Evolutionary conservation across 1,140 invertebrate species (phyloP).

Genomic region (Hypothenemus hampei): DNA sequence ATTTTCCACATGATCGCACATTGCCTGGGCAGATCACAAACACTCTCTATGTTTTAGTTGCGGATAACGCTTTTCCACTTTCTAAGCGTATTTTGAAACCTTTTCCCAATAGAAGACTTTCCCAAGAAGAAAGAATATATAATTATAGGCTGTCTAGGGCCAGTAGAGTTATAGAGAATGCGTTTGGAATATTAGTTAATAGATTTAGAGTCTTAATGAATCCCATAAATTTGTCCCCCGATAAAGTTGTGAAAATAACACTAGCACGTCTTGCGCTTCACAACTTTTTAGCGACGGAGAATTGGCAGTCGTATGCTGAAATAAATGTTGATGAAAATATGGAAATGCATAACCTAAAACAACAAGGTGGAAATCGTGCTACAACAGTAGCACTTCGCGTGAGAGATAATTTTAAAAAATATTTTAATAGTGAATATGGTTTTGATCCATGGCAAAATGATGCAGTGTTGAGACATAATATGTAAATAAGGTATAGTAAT

Average conservation of each 20-base stretch:
- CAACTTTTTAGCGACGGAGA: slow-evolving; percentile 8
- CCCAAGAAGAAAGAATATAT: slow-evolving; percentile 43
- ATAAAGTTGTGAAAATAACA: slow-evolving; percentile 17
- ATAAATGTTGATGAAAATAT: not conserved
- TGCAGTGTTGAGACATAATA: slow-evolving; percentile 1
- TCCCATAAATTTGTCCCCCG: slow-evolving; percentile 2
- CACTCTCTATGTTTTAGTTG: slow-evolving; percentile 33
- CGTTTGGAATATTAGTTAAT: slow-evolving; percentile 45
- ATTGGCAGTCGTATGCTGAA: not conserved
- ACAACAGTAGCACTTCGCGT: not conserved
- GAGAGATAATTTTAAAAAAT: slow-evolving; percentile 14
- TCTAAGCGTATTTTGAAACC: slow-evolving; percentile 46
- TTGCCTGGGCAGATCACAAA: slow-evolving; percentile 6
- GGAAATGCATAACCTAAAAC: not conserved
- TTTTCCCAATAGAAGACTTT: slow-evolving; percentile 39
- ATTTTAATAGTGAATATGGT: slow-evolving; percentile 7
- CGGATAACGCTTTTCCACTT: slow-evolving; percentile 50
- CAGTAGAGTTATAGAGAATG: slow-evolving; percentile 43
- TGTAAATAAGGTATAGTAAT: slow-evolving; percentile 10
- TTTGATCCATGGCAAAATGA: not conserved
- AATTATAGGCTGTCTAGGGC: slow-evolving; percentile 47
- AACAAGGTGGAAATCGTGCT: slow-evolving; percentile 10
- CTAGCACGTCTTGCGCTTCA: slow-evolving; percentile 11
- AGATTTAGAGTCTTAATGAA: slow-evolving; percentile 20
- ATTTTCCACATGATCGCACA: slow-evolving; percentile 15